Conservation (phyloP, 2,113 vertebrate species). For the Dasyurus viverrinus region DNA sequence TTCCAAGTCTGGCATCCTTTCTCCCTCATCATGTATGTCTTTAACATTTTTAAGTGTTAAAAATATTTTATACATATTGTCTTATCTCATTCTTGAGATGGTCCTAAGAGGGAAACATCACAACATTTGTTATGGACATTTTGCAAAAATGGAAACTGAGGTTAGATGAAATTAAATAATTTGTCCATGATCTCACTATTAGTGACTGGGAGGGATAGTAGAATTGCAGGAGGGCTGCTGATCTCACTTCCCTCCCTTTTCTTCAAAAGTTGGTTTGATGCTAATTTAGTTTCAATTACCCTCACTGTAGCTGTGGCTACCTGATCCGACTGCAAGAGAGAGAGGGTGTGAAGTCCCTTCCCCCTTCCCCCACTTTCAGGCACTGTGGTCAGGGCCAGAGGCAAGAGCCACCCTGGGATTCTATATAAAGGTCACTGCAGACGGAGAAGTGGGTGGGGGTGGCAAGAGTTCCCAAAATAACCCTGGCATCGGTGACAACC, state of each 20-base stretch:
- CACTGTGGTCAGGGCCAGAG: neutral
- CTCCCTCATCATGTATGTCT: neutral
- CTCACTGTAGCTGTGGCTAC: neutral
- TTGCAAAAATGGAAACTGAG: too few relatives aligned
- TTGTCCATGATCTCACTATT: too few relatives aligned
- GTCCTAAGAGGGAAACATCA: too few relatives aligned
- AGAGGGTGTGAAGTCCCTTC: neutral
- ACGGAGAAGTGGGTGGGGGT: neutral
- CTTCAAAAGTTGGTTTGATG: neutral
- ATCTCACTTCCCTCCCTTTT: neutral
- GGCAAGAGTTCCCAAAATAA: neutral
- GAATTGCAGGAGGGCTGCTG: neutral
- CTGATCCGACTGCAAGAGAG: neutral
- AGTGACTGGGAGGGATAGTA: neutral
- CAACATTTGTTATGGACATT: too few relatives aligned
- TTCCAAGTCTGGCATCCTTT: neutral
- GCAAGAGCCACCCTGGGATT: neutral
- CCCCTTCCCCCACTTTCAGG: neutral
- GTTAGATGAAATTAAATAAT: too few relatives aligned
- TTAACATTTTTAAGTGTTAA: neutral
- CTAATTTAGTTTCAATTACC: neutral
- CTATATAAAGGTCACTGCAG: conserved; percentile 1
- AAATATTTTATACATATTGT: too few relatives aligned
- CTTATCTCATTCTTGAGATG: too few relatives aligned
- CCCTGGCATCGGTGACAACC: neutral